Conservation (phyloP, 2,888 invertebrate species). For the Agelastica alni region DNA sequence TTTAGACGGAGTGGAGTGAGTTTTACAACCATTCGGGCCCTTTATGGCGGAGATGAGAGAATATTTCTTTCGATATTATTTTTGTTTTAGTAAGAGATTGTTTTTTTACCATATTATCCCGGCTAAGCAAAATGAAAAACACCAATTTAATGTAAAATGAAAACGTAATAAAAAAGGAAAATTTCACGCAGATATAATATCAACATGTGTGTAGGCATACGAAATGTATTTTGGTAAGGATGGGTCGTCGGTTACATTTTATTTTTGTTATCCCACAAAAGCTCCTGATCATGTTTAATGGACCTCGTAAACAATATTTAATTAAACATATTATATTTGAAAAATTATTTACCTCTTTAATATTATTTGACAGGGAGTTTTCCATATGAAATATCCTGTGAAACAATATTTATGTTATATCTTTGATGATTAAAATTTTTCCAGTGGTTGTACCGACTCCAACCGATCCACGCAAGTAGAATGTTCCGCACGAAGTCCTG, state of each 20-base stretch:
- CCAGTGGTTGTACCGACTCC: background rate
- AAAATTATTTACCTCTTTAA: too few relatives aligned
- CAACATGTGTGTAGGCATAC: background rate
- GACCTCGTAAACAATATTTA: too few relatives aligned
- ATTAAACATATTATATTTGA: too few relatives aligned
- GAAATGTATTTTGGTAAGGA: too few relatives aligned
- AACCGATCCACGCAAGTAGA: background rate
- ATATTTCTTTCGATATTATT: background rate
- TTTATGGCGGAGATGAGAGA: background rate
- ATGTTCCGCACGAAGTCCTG: conserved; percentile 9
- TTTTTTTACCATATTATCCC: background rate
- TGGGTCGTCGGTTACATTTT: too few relatives aligned
- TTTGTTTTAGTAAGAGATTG: background rate
- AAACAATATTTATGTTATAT: too few relatives aligned
- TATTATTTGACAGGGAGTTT: too few relatives aligned
- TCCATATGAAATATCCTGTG: too few relatives aligned
- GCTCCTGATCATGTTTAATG: too few relatives aligned
- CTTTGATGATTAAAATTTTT: too few relatives aligned
- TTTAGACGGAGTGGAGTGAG: background rate
- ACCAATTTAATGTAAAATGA: background rate
- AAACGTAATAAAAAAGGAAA: background rate
- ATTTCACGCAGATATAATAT: background rate
- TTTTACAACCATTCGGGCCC: background rate
- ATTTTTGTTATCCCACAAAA: too few relatives aligned
- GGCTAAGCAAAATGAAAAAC: background rate